Base-by-base conservation (phyloP, 2,888 invertebrate species). In the Carterocephalus palaemon region DNA sequence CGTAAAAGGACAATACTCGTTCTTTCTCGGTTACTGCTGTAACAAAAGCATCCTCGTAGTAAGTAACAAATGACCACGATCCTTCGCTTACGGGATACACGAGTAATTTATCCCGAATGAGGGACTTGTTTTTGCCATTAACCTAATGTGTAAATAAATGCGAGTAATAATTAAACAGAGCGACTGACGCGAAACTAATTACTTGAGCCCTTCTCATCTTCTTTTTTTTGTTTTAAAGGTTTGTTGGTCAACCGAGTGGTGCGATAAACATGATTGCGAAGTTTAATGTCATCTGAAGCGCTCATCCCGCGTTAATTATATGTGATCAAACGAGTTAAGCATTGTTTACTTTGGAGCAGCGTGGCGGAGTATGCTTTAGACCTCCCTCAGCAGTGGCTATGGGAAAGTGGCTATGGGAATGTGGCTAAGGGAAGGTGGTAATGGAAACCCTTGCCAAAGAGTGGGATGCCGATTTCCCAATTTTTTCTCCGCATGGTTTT, bases 71-170 rank as follows among this genome's bases (percentile, higher is more conserved):
- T 52, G 52, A 38, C 37, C 42, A 39, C 43, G 49, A 46, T 49
- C 52, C 49, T 38, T 48, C 46, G 43, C 34, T 32, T 42, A 43
- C 52, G 53, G 60, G 57, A 56, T 55, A 60, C 60, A 63, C 67
- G 60, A 59, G 68, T 78, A 68, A 81, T 81, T 78, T 76, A 79
- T 78, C 67, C 73, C 62, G 68, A 79, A 79, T 74, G 67, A 70
- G 75, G 68, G 72, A 70, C 75, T 67, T 65, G 75, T 80, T 82
- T 81, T 78, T 79, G 75, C 72, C 68, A 71, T 82, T 80, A 77
- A 66, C 70, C 71, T 81, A 81, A 83, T 80, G 81, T 75, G 76
- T 72, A 75, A 77, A 82, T 81, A 81, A 81, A 82, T 81, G 81
- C 67, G 71, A 69, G 74, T 66, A 79, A 81, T 82, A 80, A 83